Evolutionary conservation across 2,797 vertebrate species (phyloP).

Genomic region (Arctocebus calabarensis): DNA sequence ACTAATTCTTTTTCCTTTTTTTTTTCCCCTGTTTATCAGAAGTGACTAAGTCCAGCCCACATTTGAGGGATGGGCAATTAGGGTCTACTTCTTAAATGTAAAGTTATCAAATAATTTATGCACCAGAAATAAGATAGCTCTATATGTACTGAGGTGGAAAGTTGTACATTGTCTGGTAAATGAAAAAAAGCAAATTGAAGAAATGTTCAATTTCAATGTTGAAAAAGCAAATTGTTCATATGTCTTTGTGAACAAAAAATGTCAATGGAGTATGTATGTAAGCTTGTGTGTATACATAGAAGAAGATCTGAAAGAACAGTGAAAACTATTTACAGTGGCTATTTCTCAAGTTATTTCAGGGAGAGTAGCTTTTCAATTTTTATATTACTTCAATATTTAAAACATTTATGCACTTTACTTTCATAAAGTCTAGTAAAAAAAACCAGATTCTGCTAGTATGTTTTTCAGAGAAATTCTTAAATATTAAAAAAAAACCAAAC

Average conservation of each 20-base stretch:
- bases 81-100: background rate
- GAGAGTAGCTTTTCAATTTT: slow-evolving; percentile 14
- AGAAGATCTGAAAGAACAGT: background rate
- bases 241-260: background rate
- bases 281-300: background rate
- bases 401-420: slow-evolving; percentile 28
- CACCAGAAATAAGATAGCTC: background rate
- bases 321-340: background rate
- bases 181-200: background rate
- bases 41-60: background rate
- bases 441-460: background rate
- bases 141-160: background rate
- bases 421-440: background rate
- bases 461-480: slow-evolving; percentile 40
- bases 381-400: background rate
- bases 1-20: background rate
- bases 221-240: no score
- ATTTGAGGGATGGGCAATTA: background rate
- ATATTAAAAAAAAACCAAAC: background rate
- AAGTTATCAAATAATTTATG: background rate
- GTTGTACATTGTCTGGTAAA: background rate
- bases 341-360: background rate
- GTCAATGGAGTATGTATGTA: background rate
- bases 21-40: background rate
- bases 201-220: no score